phyloP scores from a whole-genome alignment of 1,140 invertebrate genomes.

The Drosophila pachea region DNA sequence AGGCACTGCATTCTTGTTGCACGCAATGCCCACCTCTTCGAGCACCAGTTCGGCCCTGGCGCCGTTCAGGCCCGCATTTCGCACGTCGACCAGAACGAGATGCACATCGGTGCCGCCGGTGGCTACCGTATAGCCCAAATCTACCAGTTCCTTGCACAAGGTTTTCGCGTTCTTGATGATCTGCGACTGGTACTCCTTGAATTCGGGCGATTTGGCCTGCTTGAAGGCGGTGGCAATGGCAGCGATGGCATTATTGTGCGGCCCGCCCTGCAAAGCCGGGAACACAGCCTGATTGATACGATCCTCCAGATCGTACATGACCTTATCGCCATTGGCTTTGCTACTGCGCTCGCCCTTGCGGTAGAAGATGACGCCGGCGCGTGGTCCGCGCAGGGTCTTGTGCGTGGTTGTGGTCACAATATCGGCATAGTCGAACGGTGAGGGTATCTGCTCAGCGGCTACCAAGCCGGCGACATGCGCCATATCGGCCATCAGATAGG shows the following conservation, averaged over 20 bases:
- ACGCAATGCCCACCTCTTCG: constrained; percentile 95
- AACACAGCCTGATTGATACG: constrained; percentile 97
- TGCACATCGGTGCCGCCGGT: constrained; percentile 93
- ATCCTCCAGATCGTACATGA: constrained; percentile 91
- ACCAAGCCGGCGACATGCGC: constrained; percentile 96
- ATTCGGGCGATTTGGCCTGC: constrained; percentile 89
- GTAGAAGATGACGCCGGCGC: constrained; percentile 94
- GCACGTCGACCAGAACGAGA: constrained; percentile 88
- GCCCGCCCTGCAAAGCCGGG: constrained; percentile 93
- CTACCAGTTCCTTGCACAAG: constrained; percentile 83
- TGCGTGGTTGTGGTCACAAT: constrained; percentile 98
- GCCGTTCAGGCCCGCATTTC: constrained; percentile 88
- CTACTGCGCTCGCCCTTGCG: constrained; percentile 89
- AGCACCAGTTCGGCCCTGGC: constrained; percentile 92
- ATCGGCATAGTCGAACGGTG: constrained; percentile 95
- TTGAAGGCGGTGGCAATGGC: constrained; percentile 95
- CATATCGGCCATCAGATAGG: constrained; percentile 97
- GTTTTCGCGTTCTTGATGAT: constrained; percentile 88
- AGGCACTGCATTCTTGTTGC: constrained; percentile 98
- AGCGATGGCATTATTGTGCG: constrained; percentile 95
- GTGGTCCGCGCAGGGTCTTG: constrained; percentile 95
- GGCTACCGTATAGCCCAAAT: constrained; percentile 86
- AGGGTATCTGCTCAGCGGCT: constrained; percentile 90
- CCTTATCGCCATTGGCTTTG: constrained; percentile 87
- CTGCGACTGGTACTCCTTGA: constrained; percentile 92